A percentile compares a stretch with the other conserved stretches of the same genome.
These are phyloP conservation scores for Caenorhabditis doughertyi DNA, from an alignment of 2,888 invertebrate genomes.

Conservation along the genomic window DNA sequence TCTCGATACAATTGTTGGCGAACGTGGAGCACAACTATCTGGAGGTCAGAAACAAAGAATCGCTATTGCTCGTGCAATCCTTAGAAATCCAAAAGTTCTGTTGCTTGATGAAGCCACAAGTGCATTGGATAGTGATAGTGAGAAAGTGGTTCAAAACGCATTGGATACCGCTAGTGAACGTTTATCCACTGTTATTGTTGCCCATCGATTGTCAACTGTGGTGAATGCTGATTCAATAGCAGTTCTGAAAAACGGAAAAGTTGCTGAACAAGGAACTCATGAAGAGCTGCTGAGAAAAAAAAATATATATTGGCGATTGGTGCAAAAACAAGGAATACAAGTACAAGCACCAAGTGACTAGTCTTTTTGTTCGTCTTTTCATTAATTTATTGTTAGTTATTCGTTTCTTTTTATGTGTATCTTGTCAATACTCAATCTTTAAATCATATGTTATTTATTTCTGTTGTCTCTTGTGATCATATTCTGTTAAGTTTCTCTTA, in stretches of 20 bases:
- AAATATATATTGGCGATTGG: constrained; percentile 30
- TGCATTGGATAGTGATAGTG: constrained; percentile 76
- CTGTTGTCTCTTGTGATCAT: too few relatives aligned
- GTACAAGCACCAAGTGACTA: constrained; percentile 14
- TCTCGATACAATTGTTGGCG: constrained; percentile 83
- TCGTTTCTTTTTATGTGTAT: neutral
- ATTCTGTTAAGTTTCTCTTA: too few relatives aligned
- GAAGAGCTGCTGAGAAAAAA: constrained; percentile 5
- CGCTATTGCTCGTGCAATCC: constrained; percentile 83
- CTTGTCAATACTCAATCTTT: too few relatives aligned
- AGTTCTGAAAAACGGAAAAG: constrained; percentile 83
- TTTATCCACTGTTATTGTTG: constrained; percentile 84
- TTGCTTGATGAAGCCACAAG: constrained; percentile 69
- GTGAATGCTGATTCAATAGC: constrained; percentile 84
- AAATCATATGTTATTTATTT: too few relatives aligned
- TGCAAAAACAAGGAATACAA: constrained; percentile 45
- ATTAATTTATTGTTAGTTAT: neutral
- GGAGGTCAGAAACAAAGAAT: constrained; percentile 84
- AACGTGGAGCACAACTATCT: constrained; percentile 83
- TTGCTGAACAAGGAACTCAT: constrained; percentile 48
- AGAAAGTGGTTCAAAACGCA: constrained; percentile 73
- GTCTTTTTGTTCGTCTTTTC: neutral
- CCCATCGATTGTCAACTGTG: constrained; percentile 84
- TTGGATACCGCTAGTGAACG: constrained; percentile 86
- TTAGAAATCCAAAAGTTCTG: constrained; percentile 63